Conservation (phyloP, 1,140 invertebrate species). For the Apis mellifera region DNA sequence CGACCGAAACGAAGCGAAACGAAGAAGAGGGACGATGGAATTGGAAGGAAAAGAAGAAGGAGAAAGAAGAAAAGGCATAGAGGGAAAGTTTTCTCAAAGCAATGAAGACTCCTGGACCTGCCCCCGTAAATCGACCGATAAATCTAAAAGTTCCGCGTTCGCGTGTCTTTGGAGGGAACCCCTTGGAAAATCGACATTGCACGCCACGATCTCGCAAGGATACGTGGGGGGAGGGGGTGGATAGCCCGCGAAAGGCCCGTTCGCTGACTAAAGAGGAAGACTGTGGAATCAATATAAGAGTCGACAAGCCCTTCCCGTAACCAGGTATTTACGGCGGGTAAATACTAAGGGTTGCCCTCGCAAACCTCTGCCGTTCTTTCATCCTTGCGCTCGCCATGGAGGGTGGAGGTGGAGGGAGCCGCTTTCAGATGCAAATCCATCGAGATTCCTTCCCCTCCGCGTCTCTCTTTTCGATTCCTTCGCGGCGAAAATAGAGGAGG, state of each 20-base stretch:
- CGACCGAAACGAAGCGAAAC: too few relatives aligned
- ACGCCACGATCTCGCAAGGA: neutral
- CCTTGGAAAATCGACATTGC: slow-evolving; percentile 43
- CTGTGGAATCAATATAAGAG: slow-evolving; percentile 64
- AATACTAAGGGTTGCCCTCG: slow-evolving; percentile 55
- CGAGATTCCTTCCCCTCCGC: slow-evolving; percentile 14
- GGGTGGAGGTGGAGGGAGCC: slow-evolving; percentile 20
- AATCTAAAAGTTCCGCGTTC: slow-evolving; percentile 61
- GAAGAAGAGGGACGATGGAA: neutral
- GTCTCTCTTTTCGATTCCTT: neutral
- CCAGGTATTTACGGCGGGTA: slow-evolving; percentile 66
- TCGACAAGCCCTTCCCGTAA: slow-evolving; percentile 61
- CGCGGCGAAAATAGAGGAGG: slow-evolving; percentile 6
- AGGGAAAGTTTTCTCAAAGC: slow-evolving; percentile 55
- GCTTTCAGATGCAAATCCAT: slow-evolving; percentile 68
- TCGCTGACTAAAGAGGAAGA: slow-evolving; percentile 22
- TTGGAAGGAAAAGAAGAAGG: neutral
- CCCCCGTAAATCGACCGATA: slow-evolving; percentile 61
- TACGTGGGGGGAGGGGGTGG: too few relatives aligned
- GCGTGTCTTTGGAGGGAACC: slow-evolving; percentile 40
- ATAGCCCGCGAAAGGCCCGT: neutral
- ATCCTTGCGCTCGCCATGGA: slow-evolving; percentile 9
- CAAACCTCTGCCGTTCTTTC: slow-evolving; percentile 54
- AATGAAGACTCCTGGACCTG: slow-evolving; percentile 56
- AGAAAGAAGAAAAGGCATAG: neutral